Evolutionary conservation across 2,113 vertebrate genomes (phyloP).

Genomic region (Hippocampus guttulatus): DNA sequence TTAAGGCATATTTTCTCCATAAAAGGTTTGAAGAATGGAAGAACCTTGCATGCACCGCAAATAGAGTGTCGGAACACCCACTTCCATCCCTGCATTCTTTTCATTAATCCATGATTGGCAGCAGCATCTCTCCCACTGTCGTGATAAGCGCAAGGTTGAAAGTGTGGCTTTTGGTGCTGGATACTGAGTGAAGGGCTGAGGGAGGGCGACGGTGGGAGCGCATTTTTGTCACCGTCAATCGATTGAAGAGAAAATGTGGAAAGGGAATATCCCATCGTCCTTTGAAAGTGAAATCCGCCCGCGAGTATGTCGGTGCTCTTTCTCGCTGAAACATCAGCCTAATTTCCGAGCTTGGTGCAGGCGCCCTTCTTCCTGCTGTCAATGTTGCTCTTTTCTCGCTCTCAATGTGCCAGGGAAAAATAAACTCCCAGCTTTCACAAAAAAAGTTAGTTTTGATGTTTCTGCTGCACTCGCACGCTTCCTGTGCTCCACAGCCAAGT

Average conservation of each 20-base stretch:
- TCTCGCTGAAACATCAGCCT: constrained; percentile 1
- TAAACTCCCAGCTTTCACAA: constrained; percentile 10
- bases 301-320: background rate
- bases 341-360: constrained; percentile 10
- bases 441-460: constrained; percentile 11
- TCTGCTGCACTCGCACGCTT: constrained; percentile 9
- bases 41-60: background rate
- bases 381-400: constrained; percentile 6
- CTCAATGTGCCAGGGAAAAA: constrained; percentile 13
- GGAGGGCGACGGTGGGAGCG: constrained; percentile 2
- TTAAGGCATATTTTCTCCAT: background rate
- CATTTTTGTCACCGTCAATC: constrained; percentile 1
- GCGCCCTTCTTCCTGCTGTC: constrained; percentile 18
- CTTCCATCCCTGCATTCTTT: background rate
- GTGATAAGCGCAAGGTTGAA: background rate
- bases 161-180: background rate
- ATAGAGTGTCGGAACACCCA: background rate
- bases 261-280: constrained; percentile 4
- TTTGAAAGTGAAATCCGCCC: background rate
- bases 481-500: constrained; percentile 1
- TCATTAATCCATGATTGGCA: background rate
- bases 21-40: background rate
- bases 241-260: constrained; percentile 2
- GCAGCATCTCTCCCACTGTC: background rate
- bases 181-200: constrained; percentile 1